These are phyloP conservation scores for Epinotia ramella DNA, from an alignment of 2,888 invertebrate genomes.

Conservation along the genomic window DNA sequence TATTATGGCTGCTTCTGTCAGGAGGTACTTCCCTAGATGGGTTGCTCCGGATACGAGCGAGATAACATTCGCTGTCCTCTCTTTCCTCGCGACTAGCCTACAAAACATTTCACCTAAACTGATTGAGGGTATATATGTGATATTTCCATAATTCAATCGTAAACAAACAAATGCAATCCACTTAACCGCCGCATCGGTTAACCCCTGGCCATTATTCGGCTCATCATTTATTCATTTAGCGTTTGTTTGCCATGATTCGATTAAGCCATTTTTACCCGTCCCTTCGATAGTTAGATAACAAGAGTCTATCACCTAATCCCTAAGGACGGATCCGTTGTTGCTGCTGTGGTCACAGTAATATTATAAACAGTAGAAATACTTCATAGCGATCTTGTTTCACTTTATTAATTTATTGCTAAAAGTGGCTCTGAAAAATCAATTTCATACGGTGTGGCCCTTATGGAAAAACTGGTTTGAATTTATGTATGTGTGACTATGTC, in stretches of 20 bases:
- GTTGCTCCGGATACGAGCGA: background rate
- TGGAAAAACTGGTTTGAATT: too few relatives aligned
- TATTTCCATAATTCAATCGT: constrained; percentile 15
- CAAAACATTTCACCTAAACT: background rate
- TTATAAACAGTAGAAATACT: background rate
- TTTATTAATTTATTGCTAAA: background rate
- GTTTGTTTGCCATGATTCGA: constrained; percentile 37
- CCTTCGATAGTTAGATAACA: constrained; percentile 22
- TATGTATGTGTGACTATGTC: too few relatives aligned
- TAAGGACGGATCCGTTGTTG: constrained; percentile 15
- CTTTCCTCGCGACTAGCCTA: background rate
- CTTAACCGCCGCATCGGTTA: background rate
- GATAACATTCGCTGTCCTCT: background rate
- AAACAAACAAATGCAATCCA: constrained; percentile 30
- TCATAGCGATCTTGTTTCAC: background rate
- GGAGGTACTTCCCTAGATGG: background rate
- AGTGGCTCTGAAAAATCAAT: too few relatives aligned
- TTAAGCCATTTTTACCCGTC: constrained; percentile 35
- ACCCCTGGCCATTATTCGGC: background rate
- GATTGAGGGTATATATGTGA: background rate
- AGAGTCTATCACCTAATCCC: constrained; percentile 33
- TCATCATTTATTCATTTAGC: constrained; percentile 39
- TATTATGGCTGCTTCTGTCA: too few relatives aligned
- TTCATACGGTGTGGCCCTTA: too few relatives aligned
- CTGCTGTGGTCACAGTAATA: constrained; percentile 3